Evolutionary conservation across 2,797 vertebrate genomes (phyloP), one percentile per base, ranked within the genome.

Genomic region (Coendou prehensilis): DNA sequence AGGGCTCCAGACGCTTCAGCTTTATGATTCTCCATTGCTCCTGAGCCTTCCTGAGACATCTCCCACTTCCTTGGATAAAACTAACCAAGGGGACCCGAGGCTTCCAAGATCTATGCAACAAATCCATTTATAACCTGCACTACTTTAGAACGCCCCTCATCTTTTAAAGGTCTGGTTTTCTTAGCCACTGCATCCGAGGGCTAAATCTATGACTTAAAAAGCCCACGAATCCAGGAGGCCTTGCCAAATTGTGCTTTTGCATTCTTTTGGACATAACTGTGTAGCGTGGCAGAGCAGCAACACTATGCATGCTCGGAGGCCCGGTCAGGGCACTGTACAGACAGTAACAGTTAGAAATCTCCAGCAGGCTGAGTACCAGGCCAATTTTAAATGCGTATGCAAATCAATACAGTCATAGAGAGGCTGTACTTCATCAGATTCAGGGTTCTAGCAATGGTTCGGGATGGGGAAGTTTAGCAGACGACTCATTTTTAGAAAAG

Each of bases 401-500:
- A 97, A 94, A 92, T 45, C 18, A 45, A 56, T 6, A 41, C 14
- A 64, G 95, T 91, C 86, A 82, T 56, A 84, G 37, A 64, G 79
- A 64, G 84, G 83, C 5, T 54, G 57, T 82, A 75, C 87, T 83
- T 71, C 0, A 0, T 93, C 91, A 89, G 76, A 87, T 23, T 76
- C 69, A 93, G 89, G 64, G 87, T 37, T 67, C 41, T 37, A 78
- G 79, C 47, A 92, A 94, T 18, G 52, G 90, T 73, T 81, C 50
- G 63, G 15, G 52, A 95, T 7, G 59, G 67, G 95, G 88, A 95
- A 95, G 82, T 93, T 90, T 13, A 81, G 76, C 45, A 67, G 64
- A 84, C 37, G 76, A 97, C 79, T 97, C 88, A 52, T 52, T 94
- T 88, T 94, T 52, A 88, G 71, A 93, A 93, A 93, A 37, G 50